Percentiles rank a stretch among this genome's conserved stretches.
phyloP scores from a whole-genome alignment of 2,113 vertebrate species.

The Phasianus colchicus region DNA sequence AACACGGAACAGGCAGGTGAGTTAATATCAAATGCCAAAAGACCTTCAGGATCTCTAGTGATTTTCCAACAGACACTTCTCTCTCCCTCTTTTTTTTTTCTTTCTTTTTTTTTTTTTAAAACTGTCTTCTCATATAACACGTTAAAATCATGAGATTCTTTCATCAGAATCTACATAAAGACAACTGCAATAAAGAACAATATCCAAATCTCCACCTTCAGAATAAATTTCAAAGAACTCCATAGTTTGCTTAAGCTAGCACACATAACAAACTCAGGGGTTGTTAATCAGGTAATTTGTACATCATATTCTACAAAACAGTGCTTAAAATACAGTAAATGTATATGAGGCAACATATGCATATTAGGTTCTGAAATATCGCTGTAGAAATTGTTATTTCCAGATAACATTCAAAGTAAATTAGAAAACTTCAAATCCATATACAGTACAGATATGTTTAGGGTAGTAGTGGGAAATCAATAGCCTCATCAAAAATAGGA shows the following conservation, averaged over 20 bases:
- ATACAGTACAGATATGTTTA: neutral
- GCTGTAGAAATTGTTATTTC: neutral
- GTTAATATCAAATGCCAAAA: neutral
- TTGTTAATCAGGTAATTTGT: neutral
- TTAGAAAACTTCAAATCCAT: neutral
- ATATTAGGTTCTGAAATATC: neutral
- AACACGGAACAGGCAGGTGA: neutral
- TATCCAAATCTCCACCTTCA: neutral
- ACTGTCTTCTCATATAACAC: neutral
- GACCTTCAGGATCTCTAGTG: neutral
- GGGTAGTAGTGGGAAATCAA: neutral
- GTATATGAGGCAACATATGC: neutral
- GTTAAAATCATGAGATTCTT: neutral
- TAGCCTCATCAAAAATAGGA: neutral
- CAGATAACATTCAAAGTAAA: neutral
- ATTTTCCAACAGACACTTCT: neutral
- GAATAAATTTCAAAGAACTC: neutral
- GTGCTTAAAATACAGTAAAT: neutral
- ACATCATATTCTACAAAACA: neutral
- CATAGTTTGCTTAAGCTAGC: neutral
- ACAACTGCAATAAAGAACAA: neutral
- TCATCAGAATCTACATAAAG: neutral
- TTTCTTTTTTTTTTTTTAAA: neutral
- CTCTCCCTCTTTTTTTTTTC: slow-evolving; percentile 7
- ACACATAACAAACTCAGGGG: neutral